Evolutionary conservation across 2,888 invertebrate species (phyloP).

Genomic region (Lasioglossum pauxillum): DNA sequence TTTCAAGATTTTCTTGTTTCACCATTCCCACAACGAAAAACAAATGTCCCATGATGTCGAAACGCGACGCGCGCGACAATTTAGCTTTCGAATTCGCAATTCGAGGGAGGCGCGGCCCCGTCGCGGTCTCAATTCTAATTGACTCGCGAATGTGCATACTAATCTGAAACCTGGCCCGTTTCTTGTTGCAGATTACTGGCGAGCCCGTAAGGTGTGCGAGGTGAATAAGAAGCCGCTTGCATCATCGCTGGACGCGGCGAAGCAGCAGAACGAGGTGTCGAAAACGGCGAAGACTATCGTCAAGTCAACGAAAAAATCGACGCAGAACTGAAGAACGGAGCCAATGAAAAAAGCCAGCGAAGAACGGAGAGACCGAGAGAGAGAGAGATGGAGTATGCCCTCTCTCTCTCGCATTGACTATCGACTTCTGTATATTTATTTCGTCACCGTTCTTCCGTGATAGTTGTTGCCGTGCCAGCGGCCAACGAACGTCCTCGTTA

Average conservation of each 20-base stretch:
- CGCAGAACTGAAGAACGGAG: slow-evolving; percentile 49
- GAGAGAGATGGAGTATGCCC: neutral
- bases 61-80: neutral
- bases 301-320: slow-evolving; percentile 53
- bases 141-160: slow-evolving; percentile 18
- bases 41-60: neutral
- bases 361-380: neutral
- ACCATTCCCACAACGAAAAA: neutral
- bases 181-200: slow-evolving; percentile 80
- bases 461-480: slow-evolving; percentile 22
- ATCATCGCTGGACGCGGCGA: slow-evolving; percentile 67
- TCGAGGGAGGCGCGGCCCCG: neutral
- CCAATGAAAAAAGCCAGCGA: neutral
- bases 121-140: slow-evolving; percentile 33
- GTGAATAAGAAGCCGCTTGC: slow-evolving; percentile 71
- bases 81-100: neutral
- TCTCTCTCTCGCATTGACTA: neutral
- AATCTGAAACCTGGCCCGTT: slow-evolving; percentile 27
- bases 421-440: slow-evolving; percentile 64
- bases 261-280: slow-evolving; percentile 68
- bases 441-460: slow-evolving; percentile 38
- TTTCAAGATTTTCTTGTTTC: neutral
- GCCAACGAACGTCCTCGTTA: slow-evolving; percentile 36
- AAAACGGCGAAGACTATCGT: slow-evolving; percentile 51
- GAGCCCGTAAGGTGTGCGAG: slow-evolving; percentile 79